These are phyloP conservation scores for Lynx canadensis DNA, from an alignment of 2,113 vertebrate genomes.

Conservation along the genomic window DNA sequence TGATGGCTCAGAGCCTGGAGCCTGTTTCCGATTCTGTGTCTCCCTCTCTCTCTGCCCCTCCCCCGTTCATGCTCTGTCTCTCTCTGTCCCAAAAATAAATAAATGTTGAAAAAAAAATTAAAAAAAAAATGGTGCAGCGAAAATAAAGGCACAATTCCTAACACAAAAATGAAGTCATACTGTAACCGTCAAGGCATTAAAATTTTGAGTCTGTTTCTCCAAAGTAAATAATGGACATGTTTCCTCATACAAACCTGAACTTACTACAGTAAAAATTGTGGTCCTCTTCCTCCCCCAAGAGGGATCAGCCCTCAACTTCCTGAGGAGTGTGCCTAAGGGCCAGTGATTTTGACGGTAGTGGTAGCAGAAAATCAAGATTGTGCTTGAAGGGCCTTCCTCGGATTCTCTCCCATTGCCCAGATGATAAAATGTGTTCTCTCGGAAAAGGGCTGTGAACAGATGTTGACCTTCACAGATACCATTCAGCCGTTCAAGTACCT, in stretches of 20 bases:
- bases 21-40: too few species aligned
- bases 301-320: too few species aligned
- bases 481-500: neutral
- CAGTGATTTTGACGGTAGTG: accelerated
- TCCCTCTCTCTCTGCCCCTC: too few species aligned
- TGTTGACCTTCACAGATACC: neutral
- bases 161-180: neutral
- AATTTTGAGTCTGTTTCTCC: neutral
- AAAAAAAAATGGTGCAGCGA: neutral
- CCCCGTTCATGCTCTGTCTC: too few species aligned
- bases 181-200: neutral
- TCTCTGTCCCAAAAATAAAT: too few species aligned
- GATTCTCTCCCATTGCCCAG: neutral
- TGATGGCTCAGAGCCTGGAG: too few species aligned
- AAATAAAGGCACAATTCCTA: neutral
- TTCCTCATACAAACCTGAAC: neutral
- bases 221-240: neutral
- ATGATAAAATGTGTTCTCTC: neutral
- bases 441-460: neutral
- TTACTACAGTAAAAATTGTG: accelerated
- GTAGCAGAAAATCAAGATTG: neutral
- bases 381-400: accelerated
- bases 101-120: too few species aligned
- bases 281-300: neutral
- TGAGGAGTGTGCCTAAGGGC: too few species aligned